phyloP scores from a whole-genome alignment of 1,140 invertebrate species.

The Bombus soroeensis region DNA sequence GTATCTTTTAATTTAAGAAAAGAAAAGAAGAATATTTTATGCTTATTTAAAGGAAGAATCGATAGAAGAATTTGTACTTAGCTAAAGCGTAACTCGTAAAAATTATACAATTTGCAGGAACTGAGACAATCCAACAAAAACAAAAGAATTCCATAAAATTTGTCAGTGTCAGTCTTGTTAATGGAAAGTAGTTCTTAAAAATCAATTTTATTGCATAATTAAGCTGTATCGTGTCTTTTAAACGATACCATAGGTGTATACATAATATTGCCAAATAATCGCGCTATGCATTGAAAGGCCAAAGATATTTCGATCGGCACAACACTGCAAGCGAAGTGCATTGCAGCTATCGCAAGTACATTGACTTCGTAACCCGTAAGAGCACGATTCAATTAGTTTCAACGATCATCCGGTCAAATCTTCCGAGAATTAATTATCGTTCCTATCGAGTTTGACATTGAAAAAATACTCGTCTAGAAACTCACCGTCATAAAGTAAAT shows the following conservation, averaged over 20 bases:
- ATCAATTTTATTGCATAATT: background rate
- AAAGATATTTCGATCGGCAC: background rate
- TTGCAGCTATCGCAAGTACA: constrained; percentile 3
- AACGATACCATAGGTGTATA: background rate
- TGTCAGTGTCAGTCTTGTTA: too few relatives aligned
- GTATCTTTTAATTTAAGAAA: too few relatives aligned
- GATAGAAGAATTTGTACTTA: background rate
- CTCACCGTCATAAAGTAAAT: background rate
- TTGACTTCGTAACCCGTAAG: constrained; percentile 48
- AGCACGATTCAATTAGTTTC: constrained; percentile 58
- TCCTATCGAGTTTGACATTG: constrained; percentile 27
- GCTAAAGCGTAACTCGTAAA: background rate
- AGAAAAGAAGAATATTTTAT: too few relatives aligned
- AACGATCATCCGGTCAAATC: constrained; percentile 62
- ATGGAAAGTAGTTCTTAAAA: background rate
- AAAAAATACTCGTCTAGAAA: background rate
- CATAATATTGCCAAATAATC: background rate
- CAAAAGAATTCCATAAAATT: background rate
- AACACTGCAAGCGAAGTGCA: background rate
- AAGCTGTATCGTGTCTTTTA: too few relatives aligned
- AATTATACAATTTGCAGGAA: too few relatives aligned
- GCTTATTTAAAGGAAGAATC: too few relatives aligned
- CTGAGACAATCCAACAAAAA: background rate
- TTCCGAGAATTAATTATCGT: constrained; percentile 65
- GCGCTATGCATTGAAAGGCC: background rate